A percentile compares a stretch with the other conserved stretches of the same genome.
Evolutionary conservation across 2,797 vertebrate species (phyloP).

Genomic region (Lophius americanus): DNA sequence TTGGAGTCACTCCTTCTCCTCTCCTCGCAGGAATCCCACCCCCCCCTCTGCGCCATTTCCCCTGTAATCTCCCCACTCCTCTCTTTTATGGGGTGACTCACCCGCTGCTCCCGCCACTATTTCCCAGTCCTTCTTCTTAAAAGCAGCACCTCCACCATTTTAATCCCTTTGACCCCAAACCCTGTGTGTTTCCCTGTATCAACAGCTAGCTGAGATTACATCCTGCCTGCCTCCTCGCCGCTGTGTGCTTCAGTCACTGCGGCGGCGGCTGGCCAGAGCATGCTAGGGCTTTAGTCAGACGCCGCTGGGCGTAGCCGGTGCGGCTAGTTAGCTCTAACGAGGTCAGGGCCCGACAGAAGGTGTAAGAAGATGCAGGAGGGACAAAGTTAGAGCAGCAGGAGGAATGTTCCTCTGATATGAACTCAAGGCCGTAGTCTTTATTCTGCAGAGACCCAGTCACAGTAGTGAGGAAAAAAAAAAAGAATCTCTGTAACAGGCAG

Average conservation of each 20-base stretch:
- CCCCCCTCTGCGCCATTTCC: conserved; percentile 70
- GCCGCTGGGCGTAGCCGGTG: conserved; percentile 65
- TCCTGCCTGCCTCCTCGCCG: conserved; percentile 71
- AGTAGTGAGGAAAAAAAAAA: too few species aligned
- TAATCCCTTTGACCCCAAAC: conserved; percentile 85
- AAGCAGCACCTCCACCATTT: conserved; percentile 82
- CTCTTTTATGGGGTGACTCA: conserved; percentile 80
- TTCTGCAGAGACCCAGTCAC: too few species aligned
- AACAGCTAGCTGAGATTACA: conserved; percentile 84
- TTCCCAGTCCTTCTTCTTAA: conserved; percentile 73
- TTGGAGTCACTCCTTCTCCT: conserved; percentile 75
- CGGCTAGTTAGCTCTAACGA: conserved; percentile 58
- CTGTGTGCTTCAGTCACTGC: conserved; percentile 68
- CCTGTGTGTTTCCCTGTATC: conserved; percentile 82
- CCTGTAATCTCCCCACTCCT: conserved; percentile 81
- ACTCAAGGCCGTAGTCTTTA: too few species aligned
- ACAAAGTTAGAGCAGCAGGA: too few species aligned
- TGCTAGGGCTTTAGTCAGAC: conserved; percentile 69
- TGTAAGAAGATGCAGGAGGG: conserved; percentile 6
- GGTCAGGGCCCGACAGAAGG: conserved; percentile 30
- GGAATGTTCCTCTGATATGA: too few species aligned
- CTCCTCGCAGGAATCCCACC: conserved; percentile 64
- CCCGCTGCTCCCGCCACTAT: conserved; percentile 78
- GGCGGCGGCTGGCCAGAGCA: conserved; percentile 53
- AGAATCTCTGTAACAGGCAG: too few species aligned